Evolutionary conservation across 2,888 invertebrate genomes (phyloP), one percentile per base, ranked within the genome.

Genomic region (Xestia xanthographa): DNA sequence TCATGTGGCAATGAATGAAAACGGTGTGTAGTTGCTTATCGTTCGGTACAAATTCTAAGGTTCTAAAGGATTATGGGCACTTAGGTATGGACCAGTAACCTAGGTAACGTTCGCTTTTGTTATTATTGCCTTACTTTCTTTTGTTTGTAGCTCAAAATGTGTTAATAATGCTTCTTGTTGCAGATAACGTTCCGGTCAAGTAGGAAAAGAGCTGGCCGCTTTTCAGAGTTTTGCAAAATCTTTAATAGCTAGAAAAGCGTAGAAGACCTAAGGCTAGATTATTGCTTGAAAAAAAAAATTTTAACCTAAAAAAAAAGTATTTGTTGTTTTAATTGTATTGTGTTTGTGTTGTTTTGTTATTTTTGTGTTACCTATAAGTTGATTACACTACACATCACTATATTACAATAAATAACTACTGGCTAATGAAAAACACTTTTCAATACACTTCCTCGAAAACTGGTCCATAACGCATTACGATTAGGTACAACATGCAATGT

Each of bases 1-100:
- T 80, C 88, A 87, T 79, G 86, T 62, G 77, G 56, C 29, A 66
- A 60, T 77, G 86, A 87, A 86, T 74, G 84, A 45, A 67, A 79
- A 79, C 84, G 41, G 86, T 74, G 72, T 65, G 69, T 14, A 67
- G 72, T 38, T 72, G 72, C 63, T 71, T 85, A 76, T 76, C 68
- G 83, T 62, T 80, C 38, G 26, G 70, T 68, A 22, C 22, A 9
- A 83, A 79, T 74, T 68, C 58, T 75, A n/a, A 66, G 48, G n/a
- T 56, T 79, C 34, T 22, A 63, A 77, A 66, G 58, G 58, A 20
- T 85, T 73, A 73, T 73, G 43, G 50, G 45, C 58, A 68, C 56
- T 82, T 45, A 5, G 17, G 29, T 43, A 26, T 81, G 68, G 17
- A 69, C 86, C 69, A 71, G 83, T 77, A 82, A 77, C 86, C 83